A percentile compares a stretch with the other conserved stretches of the same genome.
These are phyloP conservation scores for Scatophagus argus DNA, from an alignment of 2,113 vertebrate genomes.

Conservation along the genomic window DNA sequence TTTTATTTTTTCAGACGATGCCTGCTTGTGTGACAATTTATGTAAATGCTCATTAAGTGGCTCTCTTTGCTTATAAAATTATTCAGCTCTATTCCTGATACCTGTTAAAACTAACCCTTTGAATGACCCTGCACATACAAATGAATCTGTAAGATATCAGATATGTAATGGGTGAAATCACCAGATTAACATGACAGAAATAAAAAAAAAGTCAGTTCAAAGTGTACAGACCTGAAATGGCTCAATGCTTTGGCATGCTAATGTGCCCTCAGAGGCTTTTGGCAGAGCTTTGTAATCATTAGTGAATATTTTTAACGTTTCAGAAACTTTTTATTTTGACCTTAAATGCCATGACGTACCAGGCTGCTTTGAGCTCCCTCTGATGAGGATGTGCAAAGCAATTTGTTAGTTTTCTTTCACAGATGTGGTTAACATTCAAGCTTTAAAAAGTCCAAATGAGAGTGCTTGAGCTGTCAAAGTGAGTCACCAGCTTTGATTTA, in stretches of 20 bases:
- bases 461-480: conserved; percentile 40
- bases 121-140: conserved; percentile 25
- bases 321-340: conserved; percentile 52
- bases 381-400: conserved; percentile 55
- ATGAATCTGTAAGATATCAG: conserved; percentile 19
- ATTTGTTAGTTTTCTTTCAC: conserved; percentile 51
- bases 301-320: conserved; percentile 58
- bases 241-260: conserved; percentile 42
- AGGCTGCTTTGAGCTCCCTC: conserved; percentile 28
- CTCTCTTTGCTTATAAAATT: conserved; percentile 49
- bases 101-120: conserved; percentile 60
- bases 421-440: conserved; percentile 56
- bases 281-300: conserved; percentile 48
- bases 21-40: conserved; percentile 55
- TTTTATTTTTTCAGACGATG: conserved; percentile 29
- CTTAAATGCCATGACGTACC: conserved; percentile 47
- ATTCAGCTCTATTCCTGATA: conserved; percentile 56
- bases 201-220: conserved; percentile 47
- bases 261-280: conserved; percentile 37
- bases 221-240: conserved; percentile 41
- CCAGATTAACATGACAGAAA: conserved; percentile 58
- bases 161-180: conserved; percentile 43
- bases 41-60: conserved; percentile 64
- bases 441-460: conserved; percentile 57
- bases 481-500: conserved; percentile 51